Evolutionary conservation across 2,113 vertebrate genomes (phyloP).

Genomic region (Cochlearius cochlearius): DNA sequence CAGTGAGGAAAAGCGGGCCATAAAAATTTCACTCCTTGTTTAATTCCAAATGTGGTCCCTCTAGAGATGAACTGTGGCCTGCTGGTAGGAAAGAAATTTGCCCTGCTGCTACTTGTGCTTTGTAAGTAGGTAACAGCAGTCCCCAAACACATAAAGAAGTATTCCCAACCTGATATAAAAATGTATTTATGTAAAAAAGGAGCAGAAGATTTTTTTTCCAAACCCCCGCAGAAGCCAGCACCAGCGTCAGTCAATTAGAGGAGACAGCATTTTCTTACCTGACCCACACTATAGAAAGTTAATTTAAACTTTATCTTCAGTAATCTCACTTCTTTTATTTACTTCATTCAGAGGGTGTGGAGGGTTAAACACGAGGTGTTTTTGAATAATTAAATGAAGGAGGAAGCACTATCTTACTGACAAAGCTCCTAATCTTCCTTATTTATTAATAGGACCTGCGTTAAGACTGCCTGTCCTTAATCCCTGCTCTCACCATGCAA

Average conservation of each 20-base stretch:
- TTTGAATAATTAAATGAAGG: constrained; percentile 69
- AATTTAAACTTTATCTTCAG: constrained; percentile 72
- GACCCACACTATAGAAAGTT: constrained; percentile 12
- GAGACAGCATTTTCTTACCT: constrained; percentile 30
- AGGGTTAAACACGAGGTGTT: constrained; percentile 49
- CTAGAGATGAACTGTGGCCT: constrained; percentile 38
- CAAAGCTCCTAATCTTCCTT: constrained; percentile 68
- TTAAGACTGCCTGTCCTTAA: constrained; percentile 67
- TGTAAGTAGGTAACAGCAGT: constrained; percentile 36
- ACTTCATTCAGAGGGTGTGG: constrained; percentile 35
- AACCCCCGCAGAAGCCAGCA: not conserved
- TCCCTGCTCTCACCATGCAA: constrained; percentile 40
- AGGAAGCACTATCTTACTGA: constrained; percentile 56
- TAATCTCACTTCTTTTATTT: constrained; percentile 60
- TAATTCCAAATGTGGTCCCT: constrained; percentile 24
- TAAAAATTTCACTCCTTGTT: constrained; percentile 33
- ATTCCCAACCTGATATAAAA: constrained; percentile 34
- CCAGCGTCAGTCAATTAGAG: not conserved
- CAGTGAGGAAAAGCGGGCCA: not conserved
- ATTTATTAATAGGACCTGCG: constrained; percentile 65
- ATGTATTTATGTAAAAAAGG: constrained; percentile 45
- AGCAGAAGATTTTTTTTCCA: not conserved
- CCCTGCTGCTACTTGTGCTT: constrained; percentile 17
- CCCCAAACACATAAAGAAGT: constrained; percentile 30
- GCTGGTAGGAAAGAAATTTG: constrained; percentile 35